Evolutionary conservation across 2,113 vertebrate species (phyloP).

Genomic region (Scalopus aquaticus): DNA sequence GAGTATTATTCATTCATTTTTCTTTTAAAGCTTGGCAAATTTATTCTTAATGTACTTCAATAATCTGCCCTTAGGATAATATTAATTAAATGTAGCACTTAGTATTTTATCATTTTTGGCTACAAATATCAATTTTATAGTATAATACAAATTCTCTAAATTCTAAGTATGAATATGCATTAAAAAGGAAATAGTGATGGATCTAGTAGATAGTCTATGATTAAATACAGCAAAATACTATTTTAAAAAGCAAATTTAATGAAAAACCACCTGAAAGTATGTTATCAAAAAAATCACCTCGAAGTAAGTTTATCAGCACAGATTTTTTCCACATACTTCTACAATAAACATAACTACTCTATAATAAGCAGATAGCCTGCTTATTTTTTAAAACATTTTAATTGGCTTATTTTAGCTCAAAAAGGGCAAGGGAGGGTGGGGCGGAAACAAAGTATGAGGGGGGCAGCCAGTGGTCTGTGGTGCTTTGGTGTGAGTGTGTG

Average conservation of each 20-base stretch:
- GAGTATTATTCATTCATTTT: neutral
- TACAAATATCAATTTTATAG: conserved; percentile 24
- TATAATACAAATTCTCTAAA: neutral
- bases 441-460: too few species aligned
- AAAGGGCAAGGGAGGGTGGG: neutral
- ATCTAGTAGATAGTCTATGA: neutral
- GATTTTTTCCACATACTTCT: neutral
- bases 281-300: neutral
- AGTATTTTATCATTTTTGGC: neutral
- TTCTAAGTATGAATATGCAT: neutral
- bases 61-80: neutral
- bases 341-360: neutral
- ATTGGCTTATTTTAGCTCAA: neutral
- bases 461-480: too few species aligned
- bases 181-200: neutral
- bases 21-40: conserved; percentile 8
- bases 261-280: neutral
- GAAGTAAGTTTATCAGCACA: neutral
- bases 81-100: neutral
- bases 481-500: too few species aligned
- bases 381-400: too few species aligned
- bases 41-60: conserved; percentile 6
- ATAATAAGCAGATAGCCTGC: neutral
- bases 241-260: neutral
- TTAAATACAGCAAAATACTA: neutral